Base-by-base conservation (phyloP, 1,140 invertebrate genomes). In the Drosophila melanica region DNA sequence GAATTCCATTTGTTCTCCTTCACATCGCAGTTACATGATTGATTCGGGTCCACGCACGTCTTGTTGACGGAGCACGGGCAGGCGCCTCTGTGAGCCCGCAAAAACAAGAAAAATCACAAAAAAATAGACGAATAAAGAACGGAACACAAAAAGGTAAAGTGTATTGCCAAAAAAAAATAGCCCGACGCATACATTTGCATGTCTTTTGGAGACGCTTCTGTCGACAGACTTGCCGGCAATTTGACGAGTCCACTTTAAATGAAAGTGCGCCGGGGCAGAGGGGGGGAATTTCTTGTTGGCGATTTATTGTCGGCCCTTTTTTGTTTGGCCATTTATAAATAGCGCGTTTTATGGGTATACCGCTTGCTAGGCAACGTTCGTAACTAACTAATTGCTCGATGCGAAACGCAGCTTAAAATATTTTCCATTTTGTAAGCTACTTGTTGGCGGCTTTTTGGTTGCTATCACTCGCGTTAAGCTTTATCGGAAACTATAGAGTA, bases 11-110 rank as follows among this genome's bases (percentile, higher is more conserved):
- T 97, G 59, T 95, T 95, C 81, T 97, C 96, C 48, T 95, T 95
- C 1, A 95, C 94, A 77, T 96, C 95, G 92, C 98, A 99, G 85
- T 98, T 98, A 92, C 98, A 99, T 51, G 95, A 95, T 79, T 96
- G 94, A 51, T 95, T 95, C 18, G 95, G 94, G 90, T 96, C 95
- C 12, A 95, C 94, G 92, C 97, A 98, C 12, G 95, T 96, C 86
- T 95, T 94, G 78, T 95, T 96, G 54, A 95, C 94, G 91, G 94
- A 93, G 90, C 95, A 95, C 10, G 94, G 94, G 81, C 94, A 95
- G 69, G 95, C 94, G 39, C 95, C 95, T 92, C 94, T 95, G 86
- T 55, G 93, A 58, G 23, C 6, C 47, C 6, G 48, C 23, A 33
- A 57, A 8, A 42, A 14, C 53, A 23, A 67, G 14, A 48, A 57